Evolutionary conservation across 2,797 vertebrate genomes (phyloP).

Genomic region (Pseudomugil tenellus): DNA sequence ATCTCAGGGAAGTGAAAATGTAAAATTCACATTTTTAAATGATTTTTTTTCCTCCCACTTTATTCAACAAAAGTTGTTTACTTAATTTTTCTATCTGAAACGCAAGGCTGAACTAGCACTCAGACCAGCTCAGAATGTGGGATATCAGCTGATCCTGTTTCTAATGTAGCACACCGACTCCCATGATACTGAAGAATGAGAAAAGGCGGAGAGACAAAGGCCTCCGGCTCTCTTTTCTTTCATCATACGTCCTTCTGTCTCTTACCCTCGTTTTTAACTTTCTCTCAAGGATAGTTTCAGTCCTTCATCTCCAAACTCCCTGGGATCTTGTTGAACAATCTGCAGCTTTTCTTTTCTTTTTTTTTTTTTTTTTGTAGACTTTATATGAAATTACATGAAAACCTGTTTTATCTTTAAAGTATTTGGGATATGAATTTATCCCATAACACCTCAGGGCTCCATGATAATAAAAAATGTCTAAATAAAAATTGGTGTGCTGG

Average conservation of each 20-base stretch:
- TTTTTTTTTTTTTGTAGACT: too few relatives aligned
- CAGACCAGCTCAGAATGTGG: constrained; percentile 53
- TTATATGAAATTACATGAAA: too few relatives aligned
- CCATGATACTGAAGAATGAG: constrained; percentile 64
- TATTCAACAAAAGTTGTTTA: neutral
- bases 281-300: constrained; percentile 51
- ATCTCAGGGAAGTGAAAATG: neutral
- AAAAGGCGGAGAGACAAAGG: constrained; percentile 31
- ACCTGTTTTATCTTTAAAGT: too few relatives aligned
- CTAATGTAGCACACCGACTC: constrained; percentile 72
- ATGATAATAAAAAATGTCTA: too few relatives aligned
- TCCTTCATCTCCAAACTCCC: constrained; percentile 55
- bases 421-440: too few relatives aligned
- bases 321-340: too few relatives aligned
- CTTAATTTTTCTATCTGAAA: constrained; percentile 3
- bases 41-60: too few relatives aligned
- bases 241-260: constrained; percentile 37
- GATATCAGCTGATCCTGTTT: constrained; percentile 65
- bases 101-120: constrained; percentile 11
- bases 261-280: constrained; percentile 59
- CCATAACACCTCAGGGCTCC: too few relatives aligned
- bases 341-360: too few relatives aligned
- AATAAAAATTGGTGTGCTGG: too few relatives aligned
- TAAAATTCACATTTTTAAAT: too few relatives aligned
- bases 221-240: constrained; percentile 46